Percentiles rank a stretch among this genome's conserved stretches.
Evolutionary conservation across 2,797 vertebrate genomes (phyloP).

Genomic region (Darevskia mixta): DNA sequence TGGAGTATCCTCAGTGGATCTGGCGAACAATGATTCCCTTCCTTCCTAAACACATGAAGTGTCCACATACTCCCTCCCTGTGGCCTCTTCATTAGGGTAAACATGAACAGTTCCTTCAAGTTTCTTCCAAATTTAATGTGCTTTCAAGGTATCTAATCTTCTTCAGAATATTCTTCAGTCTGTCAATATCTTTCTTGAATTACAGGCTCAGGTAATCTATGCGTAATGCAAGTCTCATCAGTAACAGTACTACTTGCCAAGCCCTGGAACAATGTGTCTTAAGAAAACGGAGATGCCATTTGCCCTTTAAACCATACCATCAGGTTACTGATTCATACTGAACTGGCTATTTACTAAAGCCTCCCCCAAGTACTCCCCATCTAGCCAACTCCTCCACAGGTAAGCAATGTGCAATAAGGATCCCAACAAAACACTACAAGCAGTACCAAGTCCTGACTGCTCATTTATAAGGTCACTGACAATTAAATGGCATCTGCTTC

Average conservation of each 20-base stretch:
- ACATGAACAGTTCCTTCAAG: background rate
- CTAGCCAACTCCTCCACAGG: background rate
- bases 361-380: background rate
- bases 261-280: background rate
- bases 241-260: too few species aligned
- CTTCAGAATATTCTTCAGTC: background rate
- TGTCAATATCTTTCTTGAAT: background rate
- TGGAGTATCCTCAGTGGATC: background rate
- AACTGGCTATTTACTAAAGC: background rate
- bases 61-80: background rate
- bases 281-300: background rate
- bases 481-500: too few species aligned
- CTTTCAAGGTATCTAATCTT: background rate
- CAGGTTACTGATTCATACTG: background rate
- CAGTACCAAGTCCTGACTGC: too few species aligned
- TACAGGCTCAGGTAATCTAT: background rate
- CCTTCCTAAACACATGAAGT: background rate
- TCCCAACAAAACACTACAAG: too few species aligned
- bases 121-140: background rate
- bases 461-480: too few species aligned
- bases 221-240: background rate
- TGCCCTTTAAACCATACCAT: too few species aligned
- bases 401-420: too few species aligned
- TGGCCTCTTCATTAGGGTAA: background rate
- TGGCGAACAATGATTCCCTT: conserved; percentile 3